phyloP scores from a whole-genome alignment of 2,888 invertebrate genomes.

The Lasius platythorax region DNA sequence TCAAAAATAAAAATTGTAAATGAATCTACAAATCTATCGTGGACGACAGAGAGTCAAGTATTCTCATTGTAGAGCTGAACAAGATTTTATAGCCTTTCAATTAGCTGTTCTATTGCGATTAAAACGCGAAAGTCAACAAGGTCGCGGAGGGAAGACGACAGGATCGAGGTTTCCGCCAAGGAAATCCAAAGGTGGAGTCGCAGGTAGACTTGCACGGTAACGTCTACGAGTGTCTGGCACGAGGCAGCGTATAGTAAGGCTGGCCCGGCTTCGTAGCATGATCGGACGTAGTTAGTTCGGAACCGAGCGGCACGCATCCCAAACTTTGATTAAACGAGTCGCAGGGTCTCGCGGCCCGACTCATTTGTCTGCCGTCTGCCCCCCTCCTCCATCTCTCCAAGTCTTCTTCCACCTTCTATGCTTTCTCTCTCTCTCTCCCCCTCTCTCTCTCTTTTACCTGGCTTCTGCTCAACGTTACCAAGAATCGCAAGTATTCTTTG shows the following conservation, averaged over 20 bases:
- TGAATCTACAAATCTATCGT: not conserved
- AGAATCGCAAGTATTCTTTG: constrained; percentile 59
- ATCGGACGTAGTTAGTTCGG: constrained; percentile 81
- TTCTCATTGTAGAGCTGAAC: not conserved
- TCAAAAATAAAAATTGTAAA: not conserved
- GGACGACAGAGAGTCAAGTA: not conserved
- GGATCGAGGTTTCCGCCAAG: constrained; percentile 37
- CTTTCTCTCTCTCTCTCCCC: constrained; percentile 19
- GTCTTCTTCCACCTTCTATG: constrained; percentile 67
- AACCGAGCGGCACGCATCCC: constrained; percentile 81
- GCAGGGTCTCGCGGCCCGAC: constrained; percentile 75
- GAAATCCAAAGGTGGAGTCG: constrained; percentile 42
- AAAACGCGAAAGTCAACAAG: constrained; percentile 23
- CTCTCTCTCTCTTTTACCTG: not conserved
- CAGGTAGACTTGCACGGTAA: constrained; percentile 46
- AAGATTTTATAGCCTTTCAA: not conserved
- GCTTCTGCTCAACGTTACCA: constrained; percentile 65
- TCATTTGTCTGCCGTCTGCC: constrained; percentile 77
- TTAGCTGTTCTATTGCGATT: not conserved
- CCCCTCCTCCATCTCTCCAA: constrained; percentile 61
- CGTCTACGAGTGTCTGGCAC: constrained; percentile 47
- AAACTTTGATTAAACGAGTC: constrained; percentile 83
- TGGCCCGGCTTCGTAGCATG: constrained; percentile 77
- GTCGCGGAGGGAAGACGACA: constrained; percentile 25
- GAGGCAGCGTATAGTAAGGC: constrained; percentile 48